A percentile compares a stretch with the other conserved stretches of the same genome.
Conservation (phyloP, 1,140 invertebrate species). For the Neodiprion fabricii region DNA sequence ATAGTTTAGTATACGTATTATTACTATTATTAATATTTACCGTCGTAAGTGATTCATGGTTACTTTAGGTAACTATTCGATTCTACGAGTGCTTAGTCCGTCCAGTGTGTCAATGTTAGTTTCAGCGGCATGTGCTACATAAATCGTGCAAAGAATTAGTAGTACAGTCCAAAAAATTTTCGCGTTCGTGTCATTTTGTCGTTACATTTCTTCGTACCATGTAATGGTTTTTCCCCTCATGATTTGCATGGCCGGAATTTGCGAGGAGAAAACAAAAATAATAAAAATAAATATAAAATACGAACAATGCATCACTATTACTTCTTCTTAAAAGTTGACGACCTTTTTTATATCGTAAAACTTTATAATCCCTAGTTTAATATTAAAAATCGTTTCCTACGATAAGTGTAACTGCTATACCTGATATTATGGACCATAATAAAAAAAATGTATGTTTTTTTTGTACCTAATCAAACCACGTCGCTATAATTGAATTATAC, state of each 20-base stretch:
- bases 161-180: too few species aligned
- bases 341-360: too few species aligned
- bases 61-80: constrained; percentile 11
- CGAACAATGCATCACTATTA: too few species aligned
- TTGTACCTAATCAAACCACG: neutral
- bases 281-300: too few species aligned
- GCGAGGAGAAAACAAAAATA: too few species aligned
- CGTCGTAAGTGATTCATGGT: constrained; percentile 23
- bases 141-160: neutral
- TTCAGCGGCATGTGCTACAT: neutral
- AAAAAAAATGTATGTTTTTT: constrained; percentile 49
- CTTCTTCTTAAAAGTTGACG: too few species aligned
- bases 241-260: too few species aligned
- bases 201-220: too few species aligned
- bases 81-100: constrained; percentile 36
- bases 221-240: too few species aligned
- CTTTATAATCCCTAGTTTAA: too few species aligned
- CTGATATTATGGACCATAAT: constrained; percentile 44
- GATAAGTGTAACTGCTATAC: constrained; percentile 37
- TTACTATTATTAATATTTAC: constrained; percentile 22
- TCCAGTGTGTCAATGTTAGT: constrained; percentile 31
- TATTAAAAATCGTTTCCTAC: constrained; percentile 18
- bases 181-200: too few species aligned
- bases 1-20: neutral
- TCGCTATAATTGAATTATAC: too few species aligned